Conservation (phyloP, 2,113 vertebrate species). For the Dendrocopos noguchii region DNA sequence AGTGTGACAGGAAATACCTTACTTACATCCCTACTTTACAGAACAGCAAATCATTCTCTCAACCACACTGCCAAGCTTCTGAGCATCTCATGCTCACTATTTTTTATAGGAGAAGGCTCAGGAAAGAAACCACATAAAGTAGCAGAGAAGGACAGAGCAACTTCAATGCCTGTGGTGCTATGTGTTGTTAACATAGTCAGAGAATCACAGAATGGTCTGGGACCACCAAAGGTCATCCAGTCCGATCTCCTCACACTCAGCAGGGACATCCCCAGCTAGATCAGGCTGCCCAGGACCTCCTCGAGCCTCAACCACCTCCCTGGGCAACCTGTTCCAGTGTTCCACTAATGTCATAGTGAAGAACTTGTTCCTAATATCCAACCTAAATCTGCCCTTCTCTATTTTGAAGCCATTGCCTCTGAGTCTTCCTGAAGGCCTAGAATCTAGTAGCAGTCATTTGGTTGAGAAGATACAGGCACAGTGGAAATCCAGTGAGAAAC, state of each 20-base stretch:
- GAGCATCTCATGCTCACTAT: background rate
- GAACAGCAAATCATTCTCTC: background rate
- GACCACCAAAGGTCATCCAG: no score
- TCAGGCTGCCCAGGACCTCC: no score
- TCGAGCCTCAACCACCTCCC: no score
- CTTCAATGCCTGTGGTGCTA: background rate
- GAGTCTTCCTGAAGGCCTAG: background rate
- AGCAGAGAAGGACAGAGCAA: background rate
- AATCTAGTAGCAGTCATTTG: background rate
- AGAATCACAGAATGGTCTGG: no score
- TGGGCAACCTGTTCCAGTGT: no score
- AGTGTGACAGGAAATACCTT: background rate
- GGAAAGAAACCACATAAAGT: background rate
- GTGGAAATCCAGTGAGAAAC: background rate
- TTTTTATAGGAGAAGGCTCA: background rate
- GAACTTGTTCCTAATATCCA: no score
- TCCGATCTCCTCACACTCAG: no score
- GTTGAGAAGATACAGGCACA: background rate
- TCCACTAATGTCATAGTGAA: no score
- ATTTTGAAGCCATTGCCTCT: no score
- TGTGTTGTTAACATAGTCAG: background rate
- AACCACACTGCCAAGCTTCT: background rate
- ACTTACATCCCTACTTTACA: background rate
- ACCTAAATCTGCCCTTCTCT: no score
- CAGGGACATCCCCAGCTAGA: no score